phyloP scores from a whole-genome alignment of 1,140 invertebrate species.

The Drosophila hydei region DNA sequence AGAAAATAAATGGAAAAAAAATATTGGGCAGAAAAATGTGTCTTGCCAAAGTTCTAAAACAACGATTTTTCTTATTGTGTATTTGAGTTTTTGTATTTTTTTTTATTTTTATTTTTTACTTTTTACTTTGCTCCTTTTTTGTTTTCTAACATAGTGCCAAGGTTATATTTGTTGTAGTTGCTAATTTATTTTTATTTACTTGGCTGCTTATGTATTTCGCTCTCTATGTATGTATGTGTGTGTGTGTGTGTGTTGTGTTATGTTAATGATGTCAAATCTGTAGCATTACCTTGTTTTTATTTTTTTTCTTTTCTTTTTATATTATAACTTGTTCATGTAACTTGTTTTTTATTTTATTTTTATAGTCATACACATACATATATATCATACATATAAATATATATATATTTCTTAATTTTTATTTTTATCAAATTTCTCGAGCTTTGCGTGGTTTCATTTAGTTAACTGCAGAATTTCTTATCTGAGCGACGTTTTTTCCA shows the following conservation, averaged over 20 bases:
- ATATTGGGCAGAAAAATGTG: slow-evolving; percentile 10
- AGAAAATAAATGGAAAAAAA: slow-evolving; percentile 10
- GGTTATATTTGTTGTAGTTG: slow-evolving; percentile 35
- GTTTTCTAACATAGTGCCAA: slow-evolving; percentile 45
- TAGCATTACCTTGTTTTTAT: slow-evolving; percentile 11
- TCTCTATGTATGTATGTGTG: too few species aligned
- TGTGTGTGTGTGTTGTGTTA: slow-evolving; percentile 13
- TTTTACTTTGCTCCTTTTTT: slow-evolving; percentile 9
- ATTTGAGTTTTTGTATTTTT: not conserved
- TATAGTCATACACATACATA: not conserved
- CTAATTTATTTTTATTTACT: slow-evolving; percentile 49
- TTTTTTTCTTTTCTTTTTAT: slow-evolving; percentile 1
- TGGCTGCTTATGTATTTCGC: not conserved
- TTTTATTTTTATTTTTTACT: slow-evolving; percentile 1
- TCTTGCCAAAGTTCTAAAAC: slow-evolving; percentile 28
- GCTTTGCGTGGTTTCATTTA: slow-evolving; percentile 10
- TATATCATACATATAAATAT: too few species aligned
- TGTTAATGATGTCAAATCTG: slow-evolving; percentile 35
- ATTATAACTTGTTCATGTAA: slow-evolving; percentile 9
- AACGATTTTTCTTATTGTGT: slow-evolving; percentile 1
- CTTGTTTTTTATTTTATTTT: slow-evolving; percentile 4
- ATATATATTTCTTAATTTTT: not conserved
- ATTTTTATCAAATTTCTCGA: slow-evolving; percentile 20
- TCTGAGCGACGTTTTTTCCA: slow-evolving; percentile 14
- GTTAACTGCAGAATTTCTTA: slow-evolving; percentile 25